Evolutionary conservation across 2,888 invertebrate species (phyloP).

Genomic region (Ommatoiulus sabulosus): DNA sequence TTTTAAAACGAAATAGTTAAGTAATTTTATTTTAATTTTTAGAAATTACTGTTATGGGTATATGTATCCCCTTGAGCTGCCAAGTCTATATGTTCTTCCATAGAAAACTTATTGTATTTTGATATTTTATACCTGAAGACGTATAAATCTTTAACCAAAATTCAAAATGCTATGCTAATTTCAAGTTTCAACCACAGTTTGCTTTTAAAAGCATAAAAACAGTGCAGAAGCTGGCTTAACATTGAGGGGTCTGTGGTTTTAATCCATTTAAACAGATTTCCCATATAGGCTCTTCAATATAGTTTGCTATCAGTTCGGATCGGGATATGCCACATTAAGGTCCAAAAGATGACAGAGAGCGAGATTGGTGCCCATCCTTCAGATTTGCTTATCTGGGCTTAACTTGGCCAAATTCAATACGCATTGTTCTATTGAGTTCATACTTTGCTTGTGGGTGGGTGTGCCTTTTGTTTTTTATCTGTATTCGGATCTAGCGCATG

Average conservation of each 20-base stretch:
- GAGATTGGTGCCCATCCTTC: background rate
- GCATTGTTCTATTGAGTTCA: background rate
- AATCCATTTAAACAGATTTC: background rate
- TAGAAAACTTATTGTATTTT: background rate
- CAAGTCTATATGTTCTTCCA: no score
- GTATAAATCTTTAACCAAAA: no score
- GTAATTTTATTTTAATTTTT: no score
- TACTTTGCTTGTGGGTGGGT: background rate
- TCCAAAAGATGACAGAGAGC: background rate
- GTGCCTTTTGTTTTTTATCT: slow-evolving; percentile 20
- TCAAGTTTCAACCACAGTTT: background rate
- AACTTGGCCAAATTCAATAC: background rate
- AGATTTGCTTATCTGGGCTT: background rate
- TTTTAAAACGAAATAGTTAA: no score
- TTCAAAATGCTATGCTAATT: no score
- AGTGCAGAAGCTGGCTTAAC: no score
- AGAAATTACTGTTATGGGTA: no score
- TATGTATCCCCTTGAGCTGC: no score
- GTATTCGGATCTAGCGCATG: background rate
- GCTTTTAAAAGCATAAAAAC: background rate
- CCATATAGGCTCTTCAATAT: background rate
- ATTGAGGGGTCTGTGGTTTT: no score
- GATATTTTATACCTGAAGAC: background rate
- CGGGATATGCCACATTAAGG: slow-evolving; percentile 5
- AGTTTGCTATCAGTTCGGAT: background rate